Conservation (phyloP, 1,140 invertebrate species). For the Drosophila carrolli region DNA sequence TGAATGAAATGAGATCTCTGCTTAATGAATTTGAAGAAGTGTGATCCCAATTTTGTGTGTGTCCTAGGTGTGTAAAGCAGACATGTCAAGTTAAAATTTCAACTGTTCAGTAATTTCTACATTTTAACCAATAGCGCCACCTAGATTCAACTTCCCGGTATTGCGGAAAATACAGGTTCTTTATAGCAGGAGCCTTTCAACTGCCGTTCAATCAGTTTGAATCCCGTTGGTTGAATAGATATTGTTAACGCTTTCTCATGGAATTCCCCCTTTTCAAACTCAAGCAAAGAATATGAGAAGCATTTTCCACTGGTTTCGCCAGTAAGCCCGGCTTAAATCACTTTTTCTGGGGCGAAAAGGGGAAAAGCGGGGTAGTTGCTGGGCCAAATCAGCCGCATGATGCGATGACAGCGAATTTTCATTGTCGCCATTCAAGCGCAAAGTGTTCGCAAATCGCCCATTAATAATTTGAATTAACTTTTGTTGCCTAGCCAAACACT, state of each 20-base stretch:
- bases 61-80: too few species aligned
- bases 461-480: conserved; percentile 64
- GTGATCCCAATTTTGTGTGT: too few species aligned
- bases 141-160: not conserved
- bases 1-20: too few species aligned
- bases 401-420: conserved; percentile 41
- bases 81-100: not conserved
- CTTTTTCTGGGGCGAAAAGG: too few species aligned
- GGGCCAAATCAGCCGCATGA: conserved; percentile 42
- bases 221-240: not conserved
- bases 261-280: not conserved
- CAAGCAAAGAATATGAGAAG: too few species aligned
- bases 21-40: too few species aligned
- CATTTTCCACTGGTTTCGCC: not conserved
- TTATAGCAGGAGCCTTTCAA: conserved; percentile 11
- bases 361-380: not conserved
- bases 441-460: conserved; percentile 53
- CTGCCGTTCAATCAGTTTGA: not conserved
- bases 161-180: not conserved
- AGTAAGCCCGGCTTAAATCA: conserved; percentile 21
- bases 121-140: not conserved
- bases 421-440: conserved; percentile 28
- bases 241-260: not conserved
- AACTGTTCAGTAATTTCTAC: not conserved
- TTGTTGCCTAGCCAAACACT: conserved; percentile 39